phyloP scores from a whole-genome alignment of 2,113 vertebrate species.

The Miniopterus natalensis region DNA sequence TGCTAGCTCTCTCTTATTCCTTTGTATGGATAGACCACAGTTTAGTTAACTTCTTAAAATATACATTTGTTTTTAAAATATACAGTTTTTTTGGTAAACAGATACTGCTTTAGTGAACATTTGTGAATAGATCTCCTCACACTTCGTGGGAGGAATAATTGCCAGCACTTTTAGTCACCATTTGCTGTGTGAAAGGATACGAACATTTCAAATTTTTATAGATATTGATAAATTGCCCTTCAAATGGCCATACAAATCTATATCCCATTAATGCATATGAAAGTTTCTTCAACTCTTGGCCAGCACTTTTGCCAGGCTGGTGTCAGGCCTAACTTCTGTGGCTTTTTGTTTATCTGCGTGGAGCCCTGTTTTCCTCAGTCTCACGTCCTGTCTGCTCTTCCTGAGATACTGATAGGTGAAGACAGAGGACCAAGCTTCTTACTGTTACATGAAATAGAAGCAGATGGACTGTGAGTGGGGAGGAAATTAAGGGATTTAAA shows the following conservation, averaged over 20 bases:
- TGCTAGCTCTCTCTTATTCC: background rate
- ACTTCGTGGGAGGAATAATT: background rate
- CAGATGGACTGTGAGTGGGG: background rate
- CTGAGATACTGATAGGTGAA: background rate
- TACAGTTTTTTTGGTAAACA: background rate
- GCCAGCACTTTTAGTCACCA: background rate
- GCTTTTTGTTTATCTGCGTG: background rate
- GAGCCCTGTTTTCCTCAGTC: background rate
- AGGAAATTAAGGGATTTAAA: background rate
- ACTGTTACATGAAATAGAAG: slow-evolving; percentile 1
- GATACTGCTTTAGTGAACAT: background rate
- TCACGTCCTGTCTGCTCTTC: background rate
- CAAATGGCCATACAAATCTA: background rate
- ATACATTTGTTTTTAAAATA: background rate
- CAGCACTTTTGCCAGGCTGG: background rate
- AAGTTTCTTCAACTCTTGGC: background rate
- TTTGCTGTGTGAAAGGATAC: slow-evolving; percentile 10
- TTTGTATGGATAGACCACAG: background rate
- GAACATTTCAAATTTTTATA: background rate
- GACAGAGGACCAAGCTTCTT: background rate
- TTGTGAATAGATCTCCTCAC: slow-evolving; percentile 8
- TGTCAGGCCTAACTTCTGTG: background rate
- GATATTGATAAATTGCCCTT: background rate
- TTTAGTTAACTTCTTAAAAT: background rate
- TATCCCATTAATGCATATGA: background rate